Percentiles rank a stretch among this genome's conserved stretches.
These are phyloP conservation scores for Prionailurus bengalensis DNA, from an alignment of 2,113 vertebrate genomes.

Conservation along the genomic window DNA sequence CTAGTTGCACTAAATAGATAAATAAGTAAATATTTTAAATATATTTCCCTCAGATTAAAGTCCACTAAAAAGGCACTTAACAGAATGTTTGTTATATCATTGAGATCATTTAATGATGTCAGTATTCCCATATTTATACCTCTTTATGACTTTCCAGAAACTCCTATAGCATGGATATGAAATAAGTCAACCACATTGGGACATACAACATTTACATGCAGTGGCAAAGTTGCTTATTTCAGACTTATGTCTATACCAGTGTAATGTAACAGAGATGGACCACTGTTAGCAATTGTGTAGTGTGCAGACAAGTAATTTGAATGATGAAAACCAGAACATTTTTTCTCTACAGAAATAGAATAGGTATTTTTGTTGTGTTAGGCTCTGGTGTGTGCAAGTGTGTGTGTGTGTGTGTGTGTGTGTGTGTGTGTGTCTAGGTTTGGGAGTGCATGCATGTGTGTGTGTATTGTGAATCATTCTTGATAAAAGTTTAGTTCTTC, in stretches of 20 bases:
- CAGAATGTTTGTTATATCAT: background rate
- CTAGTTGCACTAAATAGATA: no score
- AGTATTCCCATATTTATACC: background rate
- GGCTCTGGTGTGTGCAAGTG: background rate
- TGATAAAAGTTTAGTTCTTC: background rate
- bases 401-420: background rate
- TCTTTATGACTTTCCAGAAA: background rate
- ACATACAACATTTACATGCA: background rate
- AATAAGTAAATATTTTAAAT: background rate
- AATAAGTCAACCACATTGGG: background rate
- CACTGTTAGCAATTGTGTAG: background rate
- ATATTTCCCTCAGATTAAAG: background rate
- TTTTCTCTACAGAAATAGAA: background rate
- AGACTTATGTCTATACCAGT: background rate
- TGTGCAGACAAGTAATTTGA: background rate
- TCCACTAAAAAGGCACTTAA: background rate
- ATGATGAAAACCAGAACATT: background rate
- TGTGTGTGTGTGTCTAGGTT: background rate
- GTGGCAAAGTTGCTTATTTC: background rate
- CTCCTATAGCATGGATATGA: background rate
- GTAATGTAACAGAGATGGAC: background rate
- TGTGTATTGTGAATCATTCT: background rate
- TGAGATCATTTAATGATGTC: background rate
- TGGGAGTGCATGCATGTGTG: background rate
- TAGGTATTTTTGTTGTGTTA: background rate